These are phyloP conservation scores for Sebastes nivosus DNA, from an alignment of 2,797 vertebrate genomes.

Conservation along the genomic window DNA sequence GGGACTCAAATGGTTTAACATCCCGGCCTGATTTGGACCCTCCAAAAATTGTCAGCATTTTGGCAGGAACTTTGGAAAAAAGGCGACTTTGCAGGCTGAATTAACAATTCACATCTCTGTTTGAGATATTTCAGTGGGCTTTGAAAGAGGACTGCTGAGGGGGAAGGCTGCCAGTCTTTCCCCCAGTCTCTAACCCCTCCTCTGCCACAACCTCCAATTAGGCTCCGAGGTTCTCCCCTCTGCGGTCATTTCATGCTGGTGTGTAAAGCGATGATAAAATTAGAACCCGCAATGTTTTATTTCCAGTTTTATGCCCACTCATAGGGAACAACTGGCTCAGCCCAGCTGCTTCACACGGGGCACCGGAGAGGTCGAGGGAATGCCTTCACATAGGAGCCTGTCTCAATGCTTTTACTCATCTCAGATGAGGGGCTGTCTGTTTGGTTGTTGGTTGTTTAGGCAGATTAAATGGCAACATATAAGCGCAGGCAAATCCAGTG, in stretches of 20 bases:
- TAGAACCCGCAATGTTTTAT: constrained; percentile 81
- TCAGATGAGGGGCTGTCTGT: constrained; percentile 24
- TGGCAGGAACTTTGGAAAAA: constrained; percentile 54
- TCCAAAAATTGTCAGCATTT: constrained; percentile 65
- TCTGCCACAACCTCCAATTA: constrained; percentile 78
- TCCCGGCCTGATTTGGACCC: constrained; percentile 63
- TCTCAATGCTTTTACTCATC: constrained; percentile 35
- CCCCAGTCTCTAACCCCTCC: constrained; percentile 56
- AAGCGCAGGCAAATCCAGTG: constrained; percentile 31
- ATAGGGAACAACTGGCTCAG: constrained; percentile 64
- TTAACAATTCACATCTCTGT: constrained; percentile 81
- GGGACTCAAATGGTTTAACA: constrained; percentile 59
- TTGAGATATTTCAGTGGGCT: constrained; percentile 77
- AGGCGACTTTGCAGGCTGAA: constrained; percentile 62
- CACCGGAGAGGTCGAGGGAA: constrained; percentile 30
- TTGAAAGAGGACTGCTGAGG: constrained; percentile 69
- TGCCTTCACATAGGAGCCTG: constrained; percentile 35
- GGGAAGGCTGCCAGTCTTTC: constrained; percentile 57
- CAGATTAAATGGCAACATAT: constrained; percentile 47
- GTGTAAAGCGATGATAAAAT: constrained; percentile 75
- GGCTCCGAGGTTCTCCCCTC: constrained; percentile 72
- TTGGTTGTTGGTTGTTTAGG: constrained; percentile 30
- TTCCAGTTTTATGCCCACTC: constrained; percentile 73
- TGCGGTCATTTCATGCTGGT: constrained; percentile 64
- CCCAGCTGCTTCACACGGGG: constrained; percentile 44